Percentiles rank a stretch among this genome's conserved stretches.
These are phyloP conservation scores for Paralinhomoeus sp. DNA, from an alignment of 2,888 invertebrate species.

Conservation along the genomic window DNA sequence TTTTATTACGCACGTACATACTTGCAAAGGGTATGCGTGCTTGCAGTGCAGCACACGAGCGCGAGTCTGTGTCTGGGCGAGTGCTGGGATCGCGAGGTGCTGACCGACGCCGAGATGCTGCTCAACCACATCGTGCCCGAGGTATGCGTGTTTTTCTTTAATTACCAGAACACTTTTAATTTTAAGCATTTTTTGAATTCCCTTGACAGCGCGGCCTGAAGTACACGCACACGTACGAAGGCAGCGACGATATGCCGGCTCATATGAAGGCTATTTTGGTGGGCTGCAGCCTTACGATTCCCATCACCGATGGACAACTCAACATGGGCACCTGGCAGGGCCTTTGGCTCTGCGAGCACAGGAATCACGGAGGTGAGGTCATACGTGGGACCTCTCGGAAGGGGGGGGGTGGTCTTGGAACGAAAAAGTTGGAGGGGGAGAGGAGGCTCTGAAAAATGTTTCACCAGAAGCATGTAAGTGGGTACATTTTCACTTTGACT, in stretches of 20 bases:
- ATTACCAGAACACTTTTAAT: too few relatives aligned
- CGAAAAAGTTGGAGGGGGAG: too few relatives aligned
- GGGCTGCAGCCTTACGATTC: slow-evolving; percentile 78
- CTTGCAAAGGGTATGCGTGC: too few relatives aligned
- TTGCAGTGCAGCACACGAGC: not conserved
- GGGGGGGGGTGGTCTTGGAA: too few relatives aligned
- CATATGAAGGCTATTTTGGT: slow-evolving; percentile 90
- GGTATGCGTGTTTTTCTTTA: too few relatives aligned
- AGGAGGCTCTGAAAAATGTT: too few relatives aligned
- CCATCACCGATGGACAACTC: slow-evolving; percentile 79
- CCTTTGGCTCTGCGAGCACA: slow-evolving; percentile 90
- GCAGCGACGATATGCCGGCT: slow-evolving; percentile 95
- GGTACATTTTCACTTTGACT: too few relatives aligned
- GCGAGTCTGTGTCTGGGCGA: slow-evolving; percentile 24
- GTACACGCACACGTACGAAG: slow-evolving; percentile 88
- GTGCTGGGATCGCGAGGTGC: slow-evolving; percentile 91
- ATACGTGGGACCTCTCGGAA: too few relatives aligned
- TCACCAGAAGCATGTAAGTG: too few relatives aligned
- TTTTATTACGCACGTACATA: too few relatives aligned
- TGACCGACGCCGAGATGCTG: slow-evolving; percentile 98
- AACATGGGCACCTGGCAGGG: slow-evolving; percentile 94
- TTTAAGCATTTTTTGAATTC: too few relatives aligned
- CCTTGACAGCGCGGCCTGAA: slow-evolving; percentile 35
- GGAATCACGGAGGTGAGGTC: slow-evolving; percentile 49
- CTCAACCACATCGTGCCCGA: slow-evolving; percentile 94